These are phyloP conservation scores for Drosophila setosimentum DNA, from an alignment of 2,888 invertebrate genomes.

Conservation along the genomic window DNA sequence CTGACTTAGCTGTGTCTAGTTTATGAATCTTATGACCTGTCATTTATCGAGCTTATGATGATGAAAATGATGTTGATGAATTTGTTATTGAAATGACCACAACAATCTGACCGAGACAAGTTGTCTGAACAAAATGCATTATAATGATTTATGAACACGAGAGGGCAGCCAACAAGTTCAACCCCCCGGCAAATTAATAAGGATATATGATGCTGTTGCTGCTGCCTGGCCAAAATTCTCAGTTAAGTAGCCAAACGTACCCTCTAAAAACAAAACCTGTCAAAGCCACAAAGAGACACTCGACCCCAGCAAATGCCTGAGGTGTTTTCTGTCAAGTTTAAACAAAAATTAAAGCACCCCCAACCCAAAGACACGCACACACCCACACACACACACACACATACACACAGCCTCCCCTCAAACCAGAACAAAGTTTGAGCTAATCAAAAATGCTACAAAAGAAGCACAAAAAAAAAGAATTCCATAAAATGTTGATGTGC, in stretches of 20 bases:
- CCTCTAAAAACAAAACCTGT: slow-evolving; percentile 63
- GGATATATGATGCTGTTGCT: slow-evolving; percentile 70
- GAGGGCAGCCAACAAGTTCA: slow-evolving; percentile 37
- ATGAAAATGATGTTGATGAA: slow-evolving; percentile 58
- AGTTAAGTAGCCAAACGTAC: slow-evolving; percentile 53
- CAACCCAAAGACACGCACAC: slow-evolving; percentile 3
- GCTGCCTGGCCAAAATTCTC: slow-evolving; percentile 46
- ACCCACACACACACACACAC: slow-evolving; percentile 30
- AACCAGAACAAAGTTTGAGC: slow-evolving; percentile 57
- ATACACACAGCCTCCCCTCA: slow-evolving; percentile 23
- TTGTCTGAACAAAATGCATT: slow-evolving; percentile 70
- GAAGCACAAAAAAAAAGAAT: slow-evolving; percentile 23
- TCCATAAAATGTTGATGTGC: fast-evolving
- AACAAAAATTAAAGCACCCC: slow-evolving; percentile 73
- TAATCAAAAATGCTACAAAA: slow-evolving; percentile 73
- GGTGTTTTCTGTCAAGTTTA: slow-evolving; percentile 75
- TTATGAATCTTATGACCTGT: slow-evolving; percentile 23
- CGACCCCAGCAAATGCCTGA: slow-evolving; percentile 67
- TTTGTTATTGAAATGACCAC: slow-evolving; percentile 64
- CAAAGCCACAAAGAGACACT: slow-evolving; percentile 79
- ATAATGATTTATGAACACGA: slow-evolving; percentile 70
- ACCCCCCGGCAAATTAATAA: slow-evolving; percentile 74
- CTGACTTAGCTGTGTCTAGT: background rate
- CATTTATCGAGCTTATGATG: slow-evolving; percentile 18
- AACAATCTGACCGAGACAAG: slow-evolving; percentile 57